Evolutionary conservation across 2,113 vertebrate species (phyloP).

Genomic region (Panthera leo): DNA sequence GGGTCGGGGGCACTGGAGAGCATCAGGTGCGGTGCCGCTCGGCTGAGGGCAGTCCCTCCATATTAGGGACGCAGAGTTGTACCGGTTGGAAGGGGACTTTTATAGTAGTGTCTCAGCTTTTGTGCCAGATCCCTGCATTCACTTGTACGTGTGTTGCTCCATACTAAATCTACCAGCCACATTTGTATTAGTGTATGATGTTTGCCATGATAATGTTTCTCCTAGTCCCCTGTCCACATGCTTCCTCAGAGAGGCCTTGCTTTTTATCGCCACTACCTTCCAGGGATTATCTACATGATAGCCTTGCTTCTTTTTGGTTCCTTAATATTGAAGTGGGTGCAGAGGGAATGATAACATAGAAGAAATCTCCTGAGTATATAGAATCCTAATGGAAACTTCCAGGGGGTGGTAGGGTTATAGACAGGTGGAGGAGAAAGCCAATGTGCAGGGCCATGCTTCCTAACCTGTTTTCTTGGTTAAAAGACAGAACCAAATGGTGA

Average conservation of each 20-base stretch:
- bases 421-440: background rate
- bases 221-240: background rate
- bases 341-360: no score
- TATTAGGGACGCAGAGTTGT: no score
- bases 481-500: background rate
- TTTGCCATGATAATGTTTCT: background rate
- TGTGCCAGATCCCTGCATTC: accelerated
- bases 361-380: background rate
- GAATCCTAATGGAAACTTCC: background rate
- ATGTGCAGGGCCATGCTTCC: background rate
- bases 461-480: background rate
- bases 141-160: accelerated
- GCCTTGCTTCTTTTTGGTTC: background rate
- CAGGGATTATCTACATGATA: background rate
- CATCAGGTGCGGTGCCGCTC: background rate
- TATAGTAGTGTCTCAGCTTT: background rate
- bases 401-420: background rate
- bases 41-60: background rate
- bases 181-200: background rate
- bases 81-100: background rate
- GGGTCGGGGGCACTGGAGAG: background rate
- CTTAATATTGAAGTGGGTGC: background rate
- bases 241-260: background rate
- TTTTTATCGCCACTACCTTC: background rate
- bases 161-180: accelerated